A percentile compares a stretch with the other conserved stretches of the same genome.
Conservation (phyloP, 1,140 invertebrate genomes). For the Zaprionus ghesquierei region DNA sequence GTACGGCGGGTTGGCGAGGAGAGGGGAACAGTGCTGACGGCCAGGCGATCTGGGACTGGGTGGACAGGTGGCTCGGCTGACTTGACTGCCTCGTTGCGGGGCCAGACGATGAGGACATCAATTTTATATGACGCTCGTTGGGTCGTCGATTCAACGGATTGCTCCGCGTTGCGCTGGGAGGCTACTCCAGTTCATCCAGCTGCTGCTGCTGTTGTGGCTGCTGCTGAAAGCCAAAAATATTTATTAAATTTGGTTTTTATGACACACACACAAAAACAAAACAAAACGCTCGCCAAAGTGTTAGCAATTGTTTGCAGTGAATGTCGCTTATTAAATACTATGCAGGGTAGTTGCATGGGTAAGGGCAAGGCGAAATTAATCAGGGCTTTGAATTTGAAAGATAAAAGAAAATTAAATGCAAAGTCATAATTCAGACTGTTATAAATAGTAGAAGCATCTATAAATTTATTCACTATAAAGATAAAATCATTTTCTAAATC, state of each 20-base stretch:
- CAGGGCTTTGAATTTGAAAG: not conserved
- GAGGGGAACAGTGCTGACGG: not conserved
- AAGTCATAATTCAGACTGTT: no score
- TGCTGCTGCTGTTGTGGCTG: slow-evolving; percentile 7
- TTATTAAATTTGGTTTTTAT: slow-evolving; percentile 74
- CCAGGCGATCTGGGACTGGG: slow-evolving; percentile 16
- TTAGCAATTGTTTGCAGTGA: slow-evolving; percentile 62
- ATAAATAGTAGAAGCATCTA: no score
- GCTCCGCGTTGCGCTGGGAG: slow-evolving; percentile 15
- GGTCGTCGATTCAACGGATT: slow-evolving; percentile 22
- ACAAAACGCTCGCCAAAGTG: slow-evolving; percentile 24
- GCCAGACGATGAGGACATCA: slow-evolving; percentile 66
- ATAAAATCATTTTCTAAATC: no score
- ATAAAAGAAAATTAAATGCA: not conserved
- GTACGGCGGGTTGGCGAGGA: not conserved
- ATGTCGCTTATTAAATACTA: slow-evolving; percentile 16
- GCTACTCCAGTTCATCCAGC: slow-evolving; percentile 4
- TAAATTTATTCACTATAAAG: no score
- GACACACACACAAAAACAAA: slow-evolving; percentile 37
- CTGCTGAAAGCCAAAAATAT: slow-evolving; percentile 58
- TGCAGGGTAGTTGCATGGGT: not conserved
- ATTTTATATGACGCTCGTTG: slow-evolving; percentile 67
- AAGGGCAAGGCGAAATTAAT: not conserved
- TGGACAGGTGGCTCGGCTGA: slow-evolving; percentile 37
- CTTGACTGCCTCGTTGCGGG: not conserved